phyloP scores from a whole-genome alignment of 2,797 vertebrate genomes.

The Rhinella marina region DNA sequence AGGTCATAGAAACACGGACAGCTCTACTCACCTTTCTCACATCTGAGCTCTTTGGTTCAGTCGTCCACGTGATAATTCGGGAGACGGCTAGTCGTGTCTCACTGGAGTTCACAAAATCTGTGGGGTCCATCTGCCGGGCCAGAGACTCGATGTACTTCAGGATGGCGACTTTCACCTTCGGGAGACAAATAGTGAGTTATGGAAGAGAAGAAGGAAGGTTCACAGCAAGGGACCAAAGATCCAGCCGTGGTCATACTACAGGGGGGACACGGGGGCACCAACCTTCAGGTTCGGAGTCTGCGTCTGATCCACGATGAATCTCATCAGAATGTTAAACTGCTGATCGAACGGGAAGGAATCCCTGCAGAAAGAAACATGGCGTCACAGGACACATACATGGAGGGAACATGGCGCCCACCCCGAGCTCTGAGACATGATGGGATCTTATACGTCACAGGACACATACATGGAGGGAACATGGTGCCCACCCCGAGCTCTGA shows the following conservation, averaged over 20 bases:
- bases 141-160: conserved; percentile 92
- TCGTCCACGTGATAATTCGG: conserved; percentile 97
- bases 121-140: conserved; percentile 91
- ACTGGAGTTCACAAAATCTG: conserved; percentile 94
- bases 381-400: not conserved
- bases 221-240: not conserved
- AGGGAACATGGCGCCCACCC: not conserved
- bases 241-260: too few relatives aligned
- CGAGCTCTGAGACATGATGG: not conserved
- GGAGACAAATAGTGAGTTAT: not conserved
- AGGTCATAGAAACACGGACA: not conserved
- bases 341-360: conserved; percentile 95
- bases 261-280: conserved; percentile 57
- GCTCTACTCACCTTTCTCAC: conserved; percentile 83
- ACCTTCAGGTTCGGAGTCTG: conserved; percentile 96
- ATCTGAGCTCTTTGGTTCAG: conserved; percentile 96
- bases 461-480: not conserved
- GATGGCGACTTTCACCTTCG: conserved; percentile 94
- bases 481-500: not conserved
- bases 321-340: conserved; percentile 97
- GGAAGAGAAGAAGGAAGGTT: not conserved
- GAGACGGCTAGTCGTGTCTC: conserved; percentile 94
- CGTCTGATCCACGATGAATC: conserved; percentile 97
- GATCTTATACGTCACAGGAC: not conserved
- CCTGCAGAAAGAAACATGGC: conserved; percentile 69